Percentiles rank a stretch among this genome's conserved stretches.
These are phyloP conservation scores for Protonemura montana DNA, from an alignment of 2,888 invertebrate species.

Conservation along the genomic window DNA sequence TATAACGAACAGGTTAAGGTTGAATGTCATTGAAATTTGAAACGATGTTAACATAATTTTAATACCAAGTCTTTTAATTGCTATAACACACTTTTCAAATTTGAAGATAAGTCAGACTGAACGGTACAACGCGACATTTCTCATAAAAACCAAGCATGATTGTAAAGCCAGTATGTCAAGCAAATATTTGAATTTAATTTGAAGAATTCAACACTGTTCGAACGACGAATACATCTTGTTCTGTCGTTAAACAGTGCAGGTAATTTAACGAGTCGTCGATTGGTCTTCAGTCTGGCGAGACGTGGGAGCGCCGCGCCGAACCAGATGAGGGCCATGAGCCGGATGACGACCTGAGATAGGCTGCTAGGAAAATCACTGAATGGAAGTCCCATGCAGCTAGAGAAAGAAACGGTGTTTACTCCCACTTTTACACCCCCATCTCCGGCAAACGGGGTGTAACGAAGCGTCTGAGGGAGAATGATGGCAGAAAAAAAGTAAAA, in stretches of 20 bases:
- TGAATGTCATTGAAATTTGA: no score
- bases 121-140: neutral
- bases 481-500: constrained; percentile 32
- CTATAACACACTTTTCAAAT: no score
- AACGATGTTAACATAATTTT: no score
- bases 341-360: neutral
- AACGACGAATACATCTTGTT: neutral
- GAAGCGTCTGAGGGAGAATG: constrained; percentile 41
- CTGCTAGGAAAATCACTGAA: constrained; percentile 15
- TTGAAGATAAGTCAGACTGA: no score
- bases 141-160: neutral
- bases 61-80: no score
- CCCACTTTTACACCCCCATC: constrained; percentile 14
- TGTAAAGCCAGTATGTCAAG: neutral
- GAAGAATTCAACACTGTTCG: neutral
- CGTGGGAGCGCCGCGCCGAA: neutral
- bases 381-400: neutral
- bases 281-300: neutral
- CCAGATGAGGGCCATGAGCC: neutral
- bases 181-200: constrained; percentile 4
- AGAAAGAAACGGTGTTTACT: constrained; percentile 29
- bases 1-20: no score
- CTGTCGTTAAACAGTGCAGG: neutral
- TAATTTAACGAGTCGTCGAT: neutral
- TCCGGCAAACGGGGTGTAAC: constrained; percentile 35